These are phyloP conservation scores for Acromyrmex charruanus DNA, from an alignment of 1,140 invertebrate species.

Conservation along the genomic window DNA sequence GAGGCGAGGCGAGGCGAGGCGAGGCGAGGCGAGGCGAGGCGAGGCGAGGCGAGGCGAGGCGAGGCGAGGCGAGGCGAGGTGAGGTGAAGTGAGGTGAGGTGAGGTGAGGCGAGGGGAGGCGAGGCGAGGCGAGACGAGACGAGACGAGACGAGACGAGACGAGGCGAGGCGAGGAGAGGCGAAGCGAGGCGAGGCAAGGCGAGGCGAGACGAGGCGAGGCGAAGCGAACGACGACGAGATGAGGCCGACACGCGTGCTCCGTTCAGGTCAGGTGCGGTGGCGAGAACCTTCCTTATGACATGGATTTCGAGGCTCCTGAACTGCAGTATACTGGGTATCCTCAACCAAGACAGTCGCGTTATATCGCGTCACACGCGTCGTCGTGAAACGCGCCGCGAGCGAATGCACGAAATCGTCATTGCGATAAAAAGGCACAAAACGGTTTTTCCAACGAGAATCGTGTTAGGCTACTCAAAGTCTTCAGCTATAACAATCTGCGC, in stretches of 20 bases:
- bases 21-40: no score
- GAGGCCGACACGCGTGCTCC: constrained; percentile 56
- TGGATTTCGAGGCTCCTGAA: constrained; percentile 40
- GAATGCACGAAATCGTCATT: constrained; percentile 16
- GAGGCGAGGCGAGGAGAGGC: no score
- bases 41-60: not conserved
- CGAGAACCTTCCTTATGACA: constrained; percentile 58
- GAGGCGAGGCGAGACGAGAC: not conserved
- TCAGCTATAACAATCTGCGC: constrained; percentile 9
- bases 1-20: no score
- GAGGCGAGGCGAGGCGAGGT: not conserved
- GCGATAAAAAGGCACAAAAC: not conserved
- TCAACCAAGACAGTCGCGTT: constrained; percentile 55
- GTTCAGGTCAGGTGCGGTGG: constrained; percentile 61
- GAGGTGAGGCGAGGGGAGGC: not conserved
- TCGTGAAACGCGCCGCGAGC: not conserved
- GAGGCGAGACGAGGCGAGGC: no score
- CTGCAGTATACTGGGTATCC: constrained; percentile 68
- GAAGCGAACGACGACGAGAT: not conserved
- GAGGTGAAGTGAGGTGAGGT: not conserved
- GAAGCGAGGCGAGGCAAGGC: no score
- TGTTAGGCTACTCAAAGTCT: not conserved
- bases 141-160: not conserved
- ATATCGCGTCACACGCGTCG: not conserved
- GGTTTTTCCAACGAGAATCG: constrained; percentile 1